Percentiles rank a stretch among this genome's conserved stretches.
These are phyloP conservation scores for Microcebus griseorufus DNA, from an alignment of 2,113 vertebrate genomes.

Conservation along the genomic window DNA sequence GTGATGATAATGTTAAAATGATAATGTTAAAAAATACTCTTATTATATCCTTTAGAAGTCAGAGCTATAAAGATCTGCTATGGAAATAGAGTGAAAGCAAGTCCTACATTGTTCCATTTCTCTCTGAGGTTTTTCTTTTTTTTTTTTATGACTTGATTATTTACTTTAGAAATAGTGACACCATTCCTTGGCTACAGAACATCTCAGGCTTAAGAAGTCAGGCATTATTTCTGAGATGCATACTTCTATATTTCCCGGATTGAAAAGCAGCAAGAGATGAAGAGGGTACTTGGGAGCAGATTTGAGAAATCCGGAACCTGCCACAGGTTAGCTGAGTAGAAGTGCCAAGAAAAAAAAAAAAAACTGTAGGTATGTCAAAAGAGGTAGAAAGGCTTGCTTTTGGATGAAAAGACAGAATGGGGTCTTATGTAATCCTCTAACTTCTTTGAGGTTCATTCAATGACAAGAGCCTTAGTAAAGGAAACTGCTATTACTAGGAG, in stretches of 20 bases:
- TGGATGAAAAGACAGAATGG: not conserved
- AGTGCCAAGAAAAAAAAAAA: not conserved
- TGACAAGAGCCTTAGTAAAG: not conserved
- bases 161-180: constrained; percentile 48
- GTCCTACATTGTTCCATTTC: not conserved
- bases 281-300: not conserved
- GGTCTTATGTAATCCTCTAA: not conserved
- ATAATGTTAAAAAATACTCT: not conserved
- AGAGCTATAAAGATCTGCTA: not conserved
- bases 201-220: not conserved
- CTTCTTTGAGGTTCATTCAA: not conserved
- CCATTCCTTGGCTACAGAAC: not conserved
- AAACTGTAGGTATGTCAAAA: not conserved
- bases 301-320: not conserved
- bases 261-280: not conserved
- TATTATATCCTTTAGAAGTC: not conserved
- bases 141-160: not conserved
- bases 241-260: not conserved
- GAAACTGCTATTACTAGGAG: not conserved
- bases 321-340: not conserved
- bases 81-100: not conserved
- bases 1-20: not conserved
- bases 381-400: not conserved
- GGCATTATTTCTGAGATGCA: not conserved
- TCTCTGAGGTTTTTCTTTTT: not conserved